Percentiles rank a stretch among this genome's conserved stretches.
Evolutionary conservation across 2,888 invertebrate genomes (phyloP).

Genomic region (Microplitis deprimator): DNA sequence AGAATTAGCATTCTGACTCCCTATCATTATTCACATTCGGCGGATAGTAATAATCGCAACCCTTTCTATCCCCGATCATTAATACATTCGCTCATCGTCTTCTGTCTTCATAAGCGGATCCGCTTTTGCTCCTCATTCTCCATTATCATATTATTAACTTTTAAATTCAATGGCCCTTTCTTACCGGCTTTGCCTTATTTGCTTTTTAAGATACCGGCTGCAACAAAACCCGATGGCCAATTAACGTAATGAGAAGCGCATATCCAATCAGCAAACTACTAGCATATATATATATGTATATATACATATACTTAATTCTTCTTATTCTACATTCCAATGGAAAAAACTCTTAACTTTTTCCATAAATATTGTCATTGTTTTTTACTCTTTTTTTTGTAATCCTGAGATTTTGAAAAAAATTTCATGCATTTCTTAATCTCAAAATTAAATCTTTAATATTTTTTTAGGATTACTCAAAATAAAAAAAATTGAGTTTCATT

Average conservation of each 20-base stretch:
- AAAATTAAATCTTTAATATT: no score
- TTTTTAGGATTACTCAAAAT: no score
- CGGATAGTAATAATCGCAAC: no score
- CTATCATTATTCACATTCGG: no score
- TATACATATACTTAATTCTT: conserved; percentile 24
- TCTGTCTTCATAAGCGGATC: background rate
- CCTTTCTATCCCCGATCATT: no score
- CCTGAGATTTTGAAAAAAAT: no score
- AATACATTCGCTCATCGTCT: no score
- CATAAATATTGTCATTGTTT: background rate
- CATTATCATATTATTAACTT: background rate
- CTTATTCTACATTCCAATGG: background rate
- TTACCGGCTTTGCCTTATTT: background rate
- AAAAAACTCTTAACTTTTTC: background rate
- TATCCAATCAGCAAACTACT: conserved; percentile 36
- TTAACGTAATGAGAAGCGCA: conserved; percentile 39
- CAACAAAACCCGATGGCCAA: conserved; percentile 39
- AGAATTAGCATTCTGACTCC: no score
- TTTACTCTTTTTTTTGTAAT: no score
- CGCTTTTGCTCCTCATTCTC: background rate
- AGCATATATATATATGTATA: conserved; percentile 25
- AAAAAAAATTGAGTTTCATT: no score
- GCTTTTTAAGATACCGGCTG: background rate
- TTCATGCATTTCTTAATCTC: no score
- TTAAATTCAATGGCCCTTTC: background rate